Conservation (phyloP, 2,797 vertebrate genomes). For the Dermochelys coriacea region DNA sequence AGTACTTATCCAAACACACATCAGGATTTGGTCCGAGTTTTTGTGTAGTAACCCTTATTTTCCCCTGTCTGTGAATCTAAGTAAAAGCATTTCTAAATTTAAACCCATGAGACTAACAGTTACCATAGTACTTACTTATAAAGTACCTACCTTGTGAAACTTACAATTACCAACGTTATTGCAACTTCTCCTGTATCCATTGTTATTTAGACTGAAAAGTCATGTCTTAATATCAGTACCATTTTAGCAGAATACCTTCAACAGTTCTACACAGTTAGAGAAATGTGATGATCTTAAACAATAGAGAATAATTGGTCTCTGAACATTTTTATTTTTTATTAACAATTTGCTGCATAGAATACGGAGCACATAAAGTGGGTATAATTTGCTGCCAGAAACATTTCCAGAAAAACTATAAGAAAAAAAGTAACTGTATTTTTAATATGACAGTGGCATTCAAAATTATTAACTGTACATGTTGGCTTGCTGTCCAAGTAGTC, state of each 20-base stretch:
- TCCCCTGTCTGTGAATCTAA: conserved; percentile 41
- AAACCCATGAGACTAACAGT: conserved; percentile 16
- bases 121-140: neutral
- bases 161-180: neutral
- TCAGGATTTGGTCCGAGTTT: conserved; percentile 1
- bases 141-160: neutral
- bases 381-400: neutral
- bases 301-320: neutral
- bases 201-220: conserved; percentile 30
- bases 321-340: conserved; percentile 13
- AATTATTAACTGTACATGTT: conserved; percentile 17
- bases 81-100: conserved; percentile 35
- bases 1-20: conserved; percentile 36
- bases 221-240: neutral
- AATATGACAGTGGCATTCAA: neutral
- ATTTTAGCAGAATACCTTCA: conserved; percentile 22
- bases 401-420: neutral
- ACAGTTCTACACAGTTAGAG: neutral
- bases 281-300: neutral
- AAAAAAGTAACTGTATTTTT: neutral
- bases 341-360: neutral
- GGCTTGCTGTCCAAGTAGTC: neutral
- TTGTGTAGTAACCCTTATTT: conserved; percentile 3
- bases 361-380: neutral
- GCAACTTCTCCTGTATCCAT: neutral